Percentiles rank a stretch among this genome's conserved stretches.
phyloP scores from a whole-genome alignment of 2,113 vertebrate species.

The Dasyprocta punctata region DNA sequence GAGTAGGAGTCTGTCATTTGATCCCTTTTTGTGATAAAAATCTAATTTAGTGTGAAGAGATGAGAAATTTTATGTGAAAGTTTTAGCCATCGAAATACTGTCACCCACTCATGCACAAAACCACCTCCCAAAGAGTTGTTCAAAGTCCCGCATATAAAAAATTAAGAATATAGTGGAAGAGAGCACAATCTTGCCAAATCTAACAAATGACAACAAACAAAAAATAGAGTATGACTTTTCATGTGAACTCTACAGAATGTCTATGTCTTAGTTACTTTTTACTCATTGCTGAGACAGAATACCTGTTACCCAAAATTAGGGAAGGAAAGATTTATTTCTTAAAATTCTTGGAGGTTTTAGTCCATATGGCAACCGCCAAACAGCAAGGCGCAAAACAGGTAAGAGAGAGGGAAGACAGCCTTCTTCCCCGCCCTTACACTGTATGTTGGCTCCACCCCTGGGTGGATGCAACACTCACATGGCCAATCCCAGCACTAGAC shows the following conservation, averaged over 20 bases:
- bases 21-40: constrained; percentile 34
- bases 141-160: constrained; percentile 69
- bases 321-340: too few species aligned
- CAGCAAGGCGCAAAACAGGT: too few species aligned
- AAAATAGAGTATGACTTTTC: constrained; percentile 94
- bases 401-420: too few species aligned
- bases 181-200: constrained; percentile 86
- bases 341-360: too few species aligned
- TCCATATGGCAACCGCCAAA: too few species aligned
- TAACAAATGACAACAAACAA: constrained; percentile 87
- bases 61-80: constrained; percentile 71
- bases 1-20: not conserved
- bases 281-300: too few species aligned
- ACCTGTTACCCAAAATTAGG: too few species aligned
- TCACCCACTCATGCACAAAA: constrained; percentile 86
- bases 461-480: too few species aligned
- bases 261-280: too few species aligned
- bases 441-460: too few species aligned
- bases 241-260: constrained; percentile 96
- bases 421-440: too few species aligned
- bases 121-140: constrained; percentile 92
- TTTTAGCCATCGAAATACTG: constrained; percentile 69
- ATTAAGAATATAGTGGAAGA: constrained; percentile 92
- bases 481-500: too few species aligned
- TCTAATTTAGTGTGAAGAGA: constrained; percentile 28